These are phyloP conservation scores for Grallaria varia DNA, from an alignment of 2,113 vertebrate species.

Conservation along the genomic window DNA sequence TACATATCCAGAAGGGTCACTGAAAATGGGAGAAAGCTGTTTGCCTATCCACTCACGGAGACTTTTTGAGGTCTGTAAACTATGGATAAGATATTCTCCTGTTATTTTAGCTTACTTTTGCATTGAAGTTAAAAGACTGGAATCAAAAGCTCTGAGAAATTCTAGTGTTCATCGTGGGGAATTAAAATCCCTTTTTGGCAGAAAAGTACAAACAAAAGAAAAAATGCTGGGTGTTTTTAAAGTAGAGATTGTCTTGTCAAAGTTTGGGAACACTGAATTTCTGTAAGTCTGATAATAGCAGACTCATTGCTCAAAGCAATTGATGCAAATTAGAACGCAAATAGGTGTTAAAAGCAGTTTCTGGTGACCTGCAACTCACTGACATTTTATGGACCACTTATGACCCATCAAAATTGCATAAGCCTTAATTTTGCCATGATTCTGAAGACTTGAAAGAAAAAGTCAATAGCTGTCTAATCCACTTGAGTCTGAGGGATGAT, in stretches of 20 bases:
- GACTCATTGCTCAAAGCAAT: background rate
- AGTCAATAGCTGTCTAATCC: background rate
- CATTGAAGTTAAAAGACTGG: background rate
- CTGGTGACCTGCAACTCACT: background rate
- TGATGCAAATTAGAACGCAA: background rate
- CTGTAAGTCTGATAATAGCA: background rate
- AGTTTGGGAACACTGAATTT: background rate
- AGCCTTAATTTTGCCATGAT: background rate
- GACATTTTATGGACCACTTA: background rate
- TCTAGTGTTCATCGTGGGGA: rapidly evolving
- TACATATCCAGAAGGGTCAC: background rate
- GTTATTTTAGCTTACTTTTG: background rate
- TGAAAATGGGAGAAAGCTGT: background rate
- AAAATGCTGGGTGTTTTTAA: background rate
- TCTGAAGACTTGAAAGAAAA: background rate
- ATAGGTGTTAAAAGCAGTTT: background rate
- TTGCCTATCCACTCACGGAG: background rate
- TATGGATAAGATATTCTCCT: background rate
- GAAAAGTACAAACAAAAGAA: background rate
- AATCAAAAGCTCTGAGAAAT: background rate
- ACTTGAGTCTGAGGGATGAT: background rate
- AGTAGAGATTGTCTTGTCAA: background rate
- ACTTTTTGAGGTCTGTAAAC: background rate
- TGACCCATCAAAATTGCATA: background rate
- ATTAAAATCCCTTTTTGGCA: background rate